Evolutionary conservation across 2,797 vertebrate genomes (phyloP).

Genomic region (Spinibarbus caldwelli): DNA sequence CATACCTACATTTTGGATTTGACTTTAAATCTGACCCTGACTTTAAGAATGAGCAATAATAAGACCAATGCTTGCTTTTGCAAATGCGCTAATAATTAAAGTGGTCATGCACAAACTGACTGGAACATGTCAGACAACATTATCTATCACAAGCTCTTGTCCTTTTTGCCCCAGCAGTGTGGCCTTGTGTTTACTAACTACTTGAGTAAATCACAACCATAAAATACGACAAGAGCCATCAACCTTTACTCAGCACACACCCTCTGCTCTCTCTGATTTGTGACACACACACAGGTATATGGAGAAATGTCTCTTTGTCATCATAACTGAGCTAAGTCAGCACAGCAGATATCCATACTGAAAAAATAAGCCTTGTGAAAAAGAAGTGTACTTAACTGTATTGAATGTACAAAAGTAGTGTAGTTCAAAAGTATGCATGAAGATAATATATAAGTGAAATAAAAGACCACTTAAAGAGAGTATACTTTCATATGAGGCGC

Average conservation of each 20-base stretch:
- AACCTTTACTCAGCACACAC: conserved; percentile 31
- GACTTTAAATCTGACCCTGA: neutral
- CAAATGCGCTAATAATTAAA: conserved; percentile 12
- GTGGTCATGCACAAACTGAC: neutral
- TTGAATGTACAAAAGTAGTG: neutral
- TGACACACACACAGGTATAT: neutral
- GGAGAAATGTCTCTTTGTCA: neutral
- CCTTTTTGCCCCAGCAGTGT: neutral
- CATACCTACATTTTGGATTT: neutral
- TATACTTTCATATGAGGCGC: neutral
- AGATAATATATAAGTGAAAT: neutral
- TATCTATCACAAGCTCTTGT: conserved; percentile 25
- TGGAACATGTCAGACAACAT: conserved; percentile 7
- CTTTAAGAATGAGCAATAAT: neutral
- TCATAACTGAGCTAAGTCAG: neutral
- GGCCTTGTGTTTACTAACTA: conserved; percentile 22
- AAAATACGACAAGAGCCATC: conserved; percentile 21
- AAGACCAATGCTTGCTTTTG: conserved; percentile 4
- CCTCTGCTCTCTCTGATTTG: neutral
- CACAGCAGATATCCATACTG: neutral
- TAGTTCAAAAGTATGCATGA: neutral
- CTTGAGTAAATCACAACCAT: conserved; percentile 31
- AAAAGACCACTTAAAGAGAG: neutral
- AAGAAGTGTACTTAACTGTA: neutral
- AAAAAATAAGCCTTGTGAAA: neutral